A percentile compares a stretch with the other conserved stretches of the same genome.
These are phyloP conservation scores for Ormyrus rosae DNA, from an alignment of 2,888 invertebrate genomes.

Conservation along the genomic window DNA sequence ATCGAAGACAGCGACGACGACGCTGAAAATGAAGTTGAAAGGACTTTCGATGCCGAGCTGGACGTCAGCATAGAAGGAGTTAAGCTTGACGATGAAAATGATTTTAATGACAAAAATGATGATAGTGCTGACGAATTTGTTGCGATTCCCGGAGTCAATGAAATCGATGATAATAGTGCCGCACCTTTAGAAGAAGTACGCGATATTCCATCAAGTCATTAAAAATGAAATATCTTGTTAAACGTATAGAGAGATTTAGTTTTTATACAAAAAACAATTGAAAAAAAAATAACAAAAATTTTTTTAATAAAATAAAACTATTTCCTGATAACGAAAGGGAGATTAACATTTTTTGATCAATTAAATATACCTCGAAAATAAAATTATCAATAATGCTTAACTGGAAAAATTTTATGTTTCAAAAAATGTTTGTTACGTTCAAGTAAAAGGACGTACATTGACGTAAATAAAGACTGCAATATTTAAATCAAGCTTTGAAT, in stretches of 20 bases:
- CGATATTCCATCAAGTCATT: conserved; percentile 5
- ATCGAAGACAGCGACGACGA: conserved; percentile 71
- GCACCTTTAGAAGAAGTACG: conserved; percentile 73
- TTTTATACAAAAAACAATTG: background rate
- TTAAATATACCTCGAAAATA: no score
- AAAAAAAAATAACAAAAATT: background rate
- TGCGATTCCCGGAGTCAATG: conserved; percentile 66
- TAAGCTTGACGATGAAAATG: conserved; percentile 9
- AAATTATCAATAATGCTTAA: no score
- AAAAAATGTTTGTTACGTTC: no score
- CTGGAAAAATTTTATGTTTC: no score
- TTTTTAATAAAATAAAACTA: no score
- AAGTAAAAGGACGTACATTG: no score
- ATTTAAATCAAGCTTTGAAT: no score
- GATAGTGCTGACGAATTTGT: conserved; percentile 64
- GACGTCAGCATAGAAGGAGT: conserved; percentile 57
- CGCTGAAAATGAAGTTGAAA: conserved; percentile 70
- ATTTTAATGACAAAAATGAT: conserved; percentile 51
- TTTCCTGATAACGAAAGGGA: no score
- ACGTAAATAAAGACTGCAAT: no score
- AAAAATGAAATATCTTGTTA: conserved; percentile 18
- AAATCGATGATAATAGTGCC: conserved; percentile 68
- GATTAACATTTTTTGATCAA: no score
- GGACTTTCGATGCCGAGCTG: conserved; percentile 59
- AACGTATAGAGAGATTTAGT: background rate